Evolutionary conservation across 2,113 vertebrate genomes (phyloP).

Genomic region (Zonotrichia leucophrys): DNA sequence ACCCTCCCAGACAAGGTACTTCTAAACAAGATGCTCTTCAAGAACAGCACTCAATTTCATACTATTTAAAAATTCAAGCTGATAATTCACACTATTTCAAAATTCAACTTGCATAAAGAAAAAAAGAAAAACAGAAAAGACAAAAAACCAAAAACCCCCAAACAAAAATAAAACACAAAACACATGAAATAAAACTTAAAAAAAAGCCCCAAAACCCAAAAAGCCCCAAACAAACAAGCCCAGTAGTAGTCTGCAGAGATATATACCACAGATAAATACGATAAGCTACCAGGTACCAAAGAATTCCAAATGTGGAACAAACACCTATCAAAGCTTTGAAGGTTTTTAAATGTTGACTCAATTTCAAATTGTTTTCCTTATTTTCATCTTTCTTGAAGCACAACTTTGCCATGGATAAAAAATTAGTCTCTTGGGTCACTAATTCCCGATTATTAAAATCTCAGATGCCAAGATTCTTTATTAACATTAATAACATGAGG

Average conservation of each 20-base stretch:
- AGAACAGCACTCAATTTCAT: not conserved
- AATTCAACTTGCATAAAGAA: not conserved
- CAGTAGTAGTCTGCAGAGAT: accelerated
- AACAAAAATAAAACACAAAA: not conserved
- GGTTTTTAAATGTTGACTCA: not conserved
- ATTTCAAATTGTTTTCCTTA: not conserved
- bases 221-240: not conserved
- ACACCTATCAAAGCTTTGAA: not conserved
- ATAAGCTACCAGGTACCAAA: not conserved
- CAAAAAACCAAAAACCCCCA: not conserved
- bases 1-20: not conserved
- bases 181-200: not conserved
- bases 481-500: not conserved
- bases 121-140: too few relatives aligned
- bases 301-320: not conserved
- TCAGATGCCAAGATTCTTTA: not conserved
- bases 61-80: not conserved
- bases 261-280: accelerated
- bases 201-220: not conserved
- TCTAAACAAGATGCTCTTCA: not conserved
- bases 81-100: not conserved
- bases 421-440: not conserved
- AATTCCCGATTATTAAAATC: not conserved
- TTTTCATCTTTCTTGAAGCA: not conserved
- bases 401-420: not conserved